Conservation (phyloP, 2,888 invertebrate genomes). For the Ophonus ardosiacus region DNA sequence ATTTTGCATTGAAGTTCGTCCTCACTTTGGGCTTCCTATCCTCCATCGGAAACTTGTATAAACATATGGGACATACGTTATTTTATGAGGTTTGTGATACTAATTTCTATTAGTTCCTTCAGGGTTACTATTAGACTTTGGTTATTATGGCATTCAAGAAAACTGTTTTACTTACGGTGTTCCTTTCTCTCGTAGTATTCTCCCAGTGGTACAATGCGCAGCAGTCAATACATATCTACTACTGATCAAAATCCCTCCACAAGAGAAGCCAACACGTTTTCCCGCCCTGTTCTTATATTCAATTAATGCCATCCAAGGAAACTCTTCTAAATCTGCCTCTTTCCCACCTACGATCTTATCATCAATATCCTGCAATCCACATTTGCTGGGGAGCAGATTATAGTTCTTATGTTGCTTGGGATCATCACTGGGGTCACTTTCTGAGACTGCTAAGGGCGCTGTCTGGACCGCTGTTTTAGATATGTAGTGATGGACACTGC, state of each 20-base stretch:
- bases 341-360: conserved; percentile 25
- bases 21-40: too few relatives aligned
- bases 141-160: too few relatives aligned
- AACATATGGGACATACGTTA: too few relatives aligned
- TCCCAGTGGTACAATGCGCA: conserved; percentile 58
- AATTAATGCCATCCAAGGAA: conserved; percentile 79
- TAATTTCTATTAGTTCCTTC: too few relatives aligned
- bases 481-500: background rate
- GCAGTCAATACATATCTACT: conserved; percentile 65
- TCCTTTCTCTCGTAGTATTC: background rate
- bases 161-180: conserved; percentile 17
- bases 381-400: background rate
- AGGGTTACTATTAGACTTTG: too few relatives aligned
- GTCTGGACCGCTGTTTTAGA: background rate
- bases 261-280: conserved; percentile 74
- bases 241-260: conserved; percentile 49
- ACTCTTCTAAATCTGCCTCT: conserved; percentile 76
- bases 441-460: background rate
- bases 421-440: background rate
- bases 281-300: conserved; percentile 74
- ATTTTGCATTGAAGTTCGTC: too few relatives aligned
- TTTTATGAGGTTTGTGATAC: too few relatives aligned
- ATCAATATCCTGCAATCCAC: background rate
- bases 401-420: background rate
- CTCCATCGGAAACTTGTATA: too few relatives aligned